Conservation (phyloP, 2,888 invertebrate genomes). For the Pandemis heparana region DNA sequence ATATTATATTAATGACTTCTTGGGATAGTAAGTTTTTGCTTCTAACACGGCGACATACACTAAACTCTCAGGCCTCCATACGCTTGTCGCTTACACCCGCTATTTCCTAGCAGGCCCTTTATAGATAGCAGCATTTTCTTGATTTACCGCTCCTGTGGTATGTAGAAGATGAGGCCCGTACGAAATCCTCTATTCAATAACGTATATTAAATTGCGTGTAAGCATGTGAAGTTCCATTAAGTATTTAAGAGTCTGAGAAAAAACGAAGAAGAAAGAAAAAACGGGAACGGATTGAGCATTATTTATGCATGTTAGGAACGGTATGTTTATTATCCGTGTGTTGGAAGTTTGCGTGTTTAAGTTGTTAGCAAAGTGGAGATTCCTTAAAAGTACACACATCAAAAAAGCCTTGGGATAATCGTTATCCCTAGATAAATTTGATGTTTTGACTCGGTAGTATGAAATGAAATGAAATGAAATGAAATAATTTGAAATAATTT, state of each 20-base stretch:
- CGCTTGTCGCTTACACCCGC: background rate
- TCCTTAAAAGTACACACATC: background rate
- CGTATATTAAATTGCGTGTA: slow-evolving; percentile 40
- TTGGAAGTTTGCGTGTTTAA: background rate
- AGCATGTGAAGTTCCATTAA: slow-evolving; percentile 21
- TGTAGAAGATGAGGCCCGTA: slow-evolving; percentile 32
- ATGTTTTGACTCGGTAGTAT: too few species aligned
- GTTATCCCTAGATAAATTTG: too few species aligned
- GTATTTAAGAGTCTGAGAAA: slow-evolving; percentile 10
- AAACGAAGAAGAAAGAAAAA: slow-evolving; percentile 2
- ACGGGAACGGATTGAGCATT: background rate
- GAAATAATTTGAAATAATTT: too few species aligned
- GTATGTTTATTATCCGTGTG: background rate
- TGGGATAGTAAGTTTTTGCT: too few species aligned
- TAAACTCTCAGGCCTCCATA: background rate
- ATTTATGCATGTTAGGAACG: background rate
- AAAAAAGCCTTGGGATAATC: too few species aligned
- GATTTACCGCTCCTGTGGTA: slow-evolving; percentile 41
- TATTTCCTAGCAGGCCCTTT: slow-evolving; percentile 41
- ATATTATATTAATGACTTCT: too few species aligned
- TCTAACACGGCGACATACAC: too few species aligned
- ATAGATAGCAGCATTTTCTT: slow-evolving; percentile 45
- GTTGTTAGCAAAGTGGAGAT: background rate
- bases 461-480: too few species aligned
- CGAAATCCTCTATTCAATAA: slow-evolving; percentile 37